Conservation (phyloP, 2,797 vertebrate genomes). For the Chelon labrosus region DNA sequence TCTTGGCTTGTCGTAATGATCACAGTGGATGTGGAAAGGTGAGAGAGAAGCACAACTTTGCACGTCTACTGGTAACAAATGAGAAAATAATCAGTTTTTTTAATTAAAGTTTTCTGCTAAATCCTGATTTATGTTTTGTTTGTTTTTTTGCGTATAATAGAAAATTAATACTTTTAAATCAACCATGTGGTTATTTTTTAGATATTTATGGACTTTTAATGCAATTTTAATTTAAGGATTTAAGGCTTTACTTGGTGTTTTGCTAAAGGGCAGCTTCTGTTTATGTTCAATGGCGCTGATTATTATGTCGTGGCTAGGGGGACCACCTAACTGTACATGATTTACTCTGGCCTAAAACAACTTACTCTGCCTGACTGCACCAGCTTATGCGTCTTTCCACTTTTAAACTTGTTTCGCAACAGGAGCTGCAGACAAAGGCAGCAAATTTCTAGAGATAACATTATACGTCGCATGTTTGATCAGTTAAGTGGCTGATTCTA, state of each 20-base stretch:
- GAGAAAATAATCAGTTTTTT: neutral
- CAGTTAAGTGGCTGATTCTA: neutral
- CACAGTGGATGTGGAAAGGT: conserved; percentile 4
- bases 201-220: neutral
- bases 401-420: neutral
- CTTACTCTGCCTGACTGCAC: neutral
- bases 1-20: conserved; percentile 6
- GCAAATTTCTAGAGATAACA: neutral
- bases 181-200: neutral
- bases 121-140: too few species aligned
- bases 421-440: neutral
- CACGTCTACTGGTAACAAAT: neutral
- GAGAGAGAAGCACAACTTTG: neutral
- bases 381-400: accelerated
- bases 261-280: neutral
- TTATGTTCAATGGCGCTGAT: neutral
- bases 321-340: neutral
- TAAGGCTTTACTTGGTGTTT: neutral
- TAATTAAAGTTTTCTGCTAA: neutral
- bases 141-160: neutral
- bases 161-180: neutral
- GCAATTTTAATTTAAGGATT: neutral
- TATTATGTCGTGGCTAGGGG: too few species aligned
- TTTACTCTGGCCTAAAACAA: conserved; percentile 1
- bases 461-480: neutral